phyloP scores from a whole-genome alignment of 2,113 vertebrate genomes.

The Ceyx margarethae region DNA sequence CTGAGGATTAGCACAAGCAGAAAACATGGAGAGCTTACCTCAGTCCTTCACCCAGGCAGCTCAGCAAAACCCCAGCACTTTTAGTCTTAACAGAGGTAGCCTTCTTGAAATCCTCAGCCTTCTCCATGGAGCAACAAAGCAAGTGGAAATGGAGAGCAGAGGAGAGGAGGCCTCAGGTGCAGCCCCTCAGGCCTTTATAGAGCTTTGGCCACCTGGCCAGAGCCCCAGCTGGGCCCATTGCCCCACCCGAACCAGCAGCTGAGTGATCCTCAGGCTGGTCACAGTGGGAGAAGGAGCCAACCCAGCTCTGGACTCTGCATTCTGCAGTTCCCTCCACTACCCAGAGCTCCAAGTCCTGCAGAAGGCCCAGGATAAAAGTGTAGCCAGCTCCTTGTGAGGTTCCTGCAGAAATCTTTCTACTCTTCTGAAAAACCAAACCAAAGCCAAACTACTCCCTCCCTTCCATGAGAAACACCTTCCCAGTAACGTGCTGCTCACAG shows the following conservation, averaged over 20 bases:
- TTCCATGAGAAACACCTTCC: not conserved
- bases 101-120: not conserved
- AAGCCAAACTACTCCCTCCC: not conserved
- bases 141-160: not conserved
- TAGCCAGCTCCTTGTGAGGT: not conserved
- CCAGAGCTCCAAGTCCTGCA: not conserved
- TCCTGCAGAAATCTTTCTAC: not conserved
- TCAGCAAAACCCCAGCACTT: not conserved
- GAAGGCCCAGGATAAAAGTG: not conserved
- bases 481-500: not conserved
- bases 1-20: not conserved
- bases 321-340: not conserved
- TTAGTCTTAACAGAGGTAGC: not conserved
- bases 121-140: not conserved
- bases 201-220: slow-evolving; percentile 30
- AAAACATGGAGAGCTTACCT: not conserved
- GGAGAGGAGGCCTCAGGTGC: rapidly evolving
- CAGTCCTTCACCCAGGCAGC: not conserved
- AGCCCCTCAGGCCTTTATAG: not conserved
- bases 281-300: not conserved
- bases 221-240: slow-evolving; percentile 18
- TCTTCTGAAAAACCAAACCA: not conserved
- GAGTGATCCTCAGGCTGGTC: not conserved
- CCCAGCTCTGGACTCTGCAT: not conserved
- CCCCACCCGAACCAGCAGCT: not conserved